Base-by-base conservation (phyloP, 2,797 vertebrate species). In the Karalla daura region DNA sequence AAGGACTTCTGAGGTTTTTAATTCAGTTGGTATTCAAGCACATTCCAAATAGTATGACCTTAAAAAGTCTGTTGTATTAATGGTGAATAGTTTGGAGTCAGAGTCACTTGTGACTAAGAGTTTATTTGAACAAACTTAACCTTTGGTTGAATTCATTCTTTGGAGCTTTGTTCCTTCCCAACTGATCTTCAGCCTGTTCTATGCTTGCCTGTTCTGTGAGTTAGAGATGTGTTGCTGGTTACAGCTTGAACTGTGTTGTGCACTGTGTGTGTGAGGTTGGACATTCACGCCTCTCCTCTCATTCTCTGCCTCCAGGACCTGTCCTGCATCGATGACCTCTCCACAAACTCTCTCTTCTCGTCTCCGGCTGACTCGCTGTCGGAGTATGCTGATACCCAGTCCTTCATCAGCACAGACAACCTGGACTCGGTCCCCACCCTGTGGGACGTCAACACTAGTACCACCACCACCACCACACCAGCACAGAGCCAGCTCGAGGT, bases 321-420 rank as follows among this genome's bases (percentile, higher is more conserved):
- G 81, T 89, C 94, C 35, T 96, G 94, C 94, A 92, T 96, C 63
- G 95, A 96, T 81, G 96, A 97, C 65, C 92, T 96, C 75, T 95
- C 96, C 85, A 95, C 94, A 55, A 92, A 93, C 69, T 97, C 97
- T 70, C 88, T 98, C 71, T 97, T 99, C 89, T 97, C 96, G 0
- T 96, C 98, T 7, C 94, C 97, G 0, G 81, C 94, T n/a, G 96
- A 98, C 88, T 98, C 97, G 5, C 93, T 98, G 71, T 97, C 97
- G 0, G 96, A 97, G 80, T 98, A 98, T 17, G 93, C 90, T 0
- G 96, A 96, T 72, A 67, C 93, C 0, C 93, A 95, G 40, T 89
- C 94, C 51, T 96, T 96, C 89, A 88, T 95, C 80, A 85, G 86
- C 3, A 87, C 93, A 0, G 95, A 96, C 59, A 93, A 91, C 76